phyloP scores from a whole-genome alignment of 1,140 invertebrate species.

The Chrysomallon squamiferum region DNA sequence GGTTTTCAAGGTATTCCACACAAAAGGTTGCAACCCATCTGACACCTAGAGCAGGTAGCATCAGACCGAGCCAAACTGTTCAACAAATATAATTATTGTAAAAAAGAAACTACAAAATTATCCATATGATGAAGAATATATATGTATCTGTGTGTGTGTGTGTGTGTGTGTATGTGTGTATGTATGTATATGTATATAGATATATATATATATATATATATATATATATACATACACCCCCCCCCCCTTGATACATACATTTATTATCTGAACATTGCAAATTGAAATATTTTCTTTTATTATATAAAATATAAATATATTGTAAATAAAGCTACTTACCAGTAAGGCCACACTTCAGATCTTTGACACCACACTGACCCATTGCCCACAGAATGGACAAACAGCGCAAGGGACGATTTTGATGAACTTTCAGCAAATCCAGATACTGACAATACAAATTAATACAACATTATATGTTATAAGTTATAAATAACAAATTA shows the following conservation, averaged over 20 bases:
- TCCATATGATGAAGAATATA: not conserved
- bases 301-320: not conserved
- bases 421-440: slow-evolving; percentile 64
- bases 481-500: no score
- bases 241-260: no score
- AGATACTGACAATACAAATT: slow-evolving; percentile 44
- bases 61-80: slow-evolving; percentile 80
- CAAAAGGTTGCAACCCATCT: slow-evolving; percentile 77
- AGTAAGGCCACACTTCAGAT: slow-evolving; percentile 76
- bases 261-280: no score
- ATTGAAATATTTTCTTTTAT: no score
- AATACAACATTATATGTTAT: not conserved
- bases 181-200: no score
- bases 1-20: slow-evolving; percentile 73
- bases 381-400: slow-evolving; percentile 80
- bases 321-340: slow-evolving; percentile 58
- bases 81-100: slow-evolving; percentile 10
- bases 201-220: no score
- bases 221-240: no score
- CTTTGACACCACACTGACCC: slow-evolving; percentile 75
- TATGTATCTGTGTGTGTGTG: no score
- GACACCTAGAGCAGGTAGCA: slow-evolving; percentile 77
- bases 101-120: not conserved
- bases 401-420: slow-evolving; percentile 79
- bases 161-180: not conserved